Evolutionary conservation across 2,888 invertebrate genomes (phyloP).

Genomic region (Macrosiphum euphorbiae): DNA sequence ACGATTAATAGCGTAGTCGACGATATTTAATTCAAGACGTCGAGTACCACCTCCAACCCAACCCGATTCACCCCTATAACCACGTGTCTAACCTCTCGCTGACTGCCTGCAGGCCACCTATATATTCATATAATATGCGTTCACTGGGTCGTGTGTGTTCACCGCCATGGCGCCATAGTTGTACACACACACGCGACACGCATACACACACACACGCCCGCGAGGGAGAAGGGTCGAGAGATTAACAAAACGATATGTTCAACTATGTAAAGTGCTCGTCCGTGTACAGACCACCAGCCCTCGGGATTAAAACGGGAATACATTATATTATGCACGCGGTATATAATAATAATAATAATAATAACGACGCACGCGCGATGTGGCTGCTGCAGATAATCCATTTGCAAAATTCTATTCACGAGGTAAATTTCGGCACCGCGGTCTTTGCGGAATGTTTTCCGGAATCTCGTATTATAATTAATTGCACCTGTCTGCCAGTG

Average conservation of each 20-base stretch:
- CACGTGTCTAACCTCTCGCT: not conserved
- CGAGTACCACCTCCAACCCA: not conserved
- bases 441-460: slow-evolving; percentile 38
- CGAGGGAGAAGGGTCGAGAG: not conserved
- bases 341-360: not conserved
- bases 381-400: not conserved
- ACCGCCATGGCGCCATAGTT: not conserved
- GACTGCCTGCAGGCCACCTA: not conserved
- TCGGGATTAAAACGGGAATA: slow-evolving; percentile 37
- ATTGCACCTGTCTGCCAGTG: not conserved
- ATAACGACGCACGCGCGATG: not conserved
- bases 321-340: slow-evolving; percentile 1
- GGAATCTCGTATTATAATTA: slow-evolving; percentile 29
- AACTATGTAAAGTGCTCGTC: slow-evolving; percentile 38
- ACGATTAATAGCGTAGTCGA: not conserved
- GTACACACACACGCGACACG: not conserved
- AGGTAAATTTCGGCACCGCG: not conserved
- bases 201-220: not conserved
- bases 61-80: not conserved
- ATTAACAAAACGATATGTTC: slow-evolving; percentile 56
- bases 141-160: not conserved
- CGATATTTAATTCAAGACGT: slow-evolving; percentile 17
- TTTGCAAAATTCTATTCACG: slow-evolving; percentile 36
- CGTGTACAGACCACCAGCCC: slow-evolving; percentile 1
- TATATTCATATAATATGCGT: not conserved